These are phyloP conservation scores for Phrynocephalus guinanensis DNA, from an alignment of 2,797 vertebrate genomes.

Conservation along the genomic window DNA sequence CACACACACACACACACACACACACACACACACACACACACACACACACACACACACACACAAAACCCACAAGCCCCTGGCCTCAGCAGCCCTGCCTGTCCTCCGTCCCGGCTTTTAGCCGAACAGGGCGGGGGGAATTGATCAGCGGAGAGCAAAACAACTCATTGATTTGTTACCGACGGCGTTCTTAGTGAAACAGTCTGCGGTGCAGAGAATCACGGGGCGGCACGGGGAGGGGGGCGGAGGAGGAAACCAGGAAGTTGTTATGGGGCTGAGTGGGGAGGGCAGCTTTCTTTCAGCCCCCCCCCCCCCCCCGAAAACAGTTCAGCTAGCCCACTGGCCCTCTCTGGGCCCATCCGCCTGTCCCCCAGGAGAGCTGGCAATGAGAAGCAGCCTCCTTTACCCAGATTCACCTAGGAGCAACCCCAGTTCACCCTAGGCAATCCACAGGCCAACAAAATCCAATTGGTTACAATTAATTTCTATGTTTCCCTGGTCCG, in stretches of 20 bases:
- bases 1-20: too few relatives aligned
- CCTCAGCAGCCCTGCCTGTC: not conserved
- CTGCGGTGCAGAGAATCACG: too few relatives aligned
- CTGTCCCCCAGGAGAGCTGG: not conserved
- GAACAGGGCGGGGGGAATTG: not conserved
- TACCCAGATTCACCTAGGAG: not conserved
- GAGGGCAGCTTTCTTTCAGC: not conserved
- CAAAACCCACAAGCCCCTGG: not conserved
- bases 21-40: too few relatives aligned
- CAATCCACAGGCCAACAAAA: not conserved
- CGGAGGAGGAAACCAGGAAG: not conserved
- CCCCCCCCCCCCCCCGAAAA: too few relatives aligned
- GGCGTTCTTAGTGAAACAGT: not conserved
- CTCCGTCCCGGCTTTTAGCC: not conserved
- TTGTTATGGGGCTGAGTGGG: too few relatives aligned
- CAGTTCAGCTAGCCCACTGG: not conserved
- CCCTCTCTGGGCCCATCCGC: not conserved
- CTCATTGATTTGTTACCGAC: slow-evolving; percentile 27
- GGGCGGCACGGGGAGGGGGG: too few relatives aligned
- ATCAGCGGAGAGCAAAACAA: slow-evolving; percentile 25
- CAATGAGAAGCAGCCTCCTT: not conserved
- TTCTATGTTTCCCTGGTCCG: not conserved
- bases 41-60: too few relatives aligned
- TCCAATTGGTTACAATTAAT: not conserved
- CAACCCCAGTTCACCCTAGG: not conserved